Conservation (phyloP, 2,888 invertebrate species). For the Mellilla xanthometata region DNA sequence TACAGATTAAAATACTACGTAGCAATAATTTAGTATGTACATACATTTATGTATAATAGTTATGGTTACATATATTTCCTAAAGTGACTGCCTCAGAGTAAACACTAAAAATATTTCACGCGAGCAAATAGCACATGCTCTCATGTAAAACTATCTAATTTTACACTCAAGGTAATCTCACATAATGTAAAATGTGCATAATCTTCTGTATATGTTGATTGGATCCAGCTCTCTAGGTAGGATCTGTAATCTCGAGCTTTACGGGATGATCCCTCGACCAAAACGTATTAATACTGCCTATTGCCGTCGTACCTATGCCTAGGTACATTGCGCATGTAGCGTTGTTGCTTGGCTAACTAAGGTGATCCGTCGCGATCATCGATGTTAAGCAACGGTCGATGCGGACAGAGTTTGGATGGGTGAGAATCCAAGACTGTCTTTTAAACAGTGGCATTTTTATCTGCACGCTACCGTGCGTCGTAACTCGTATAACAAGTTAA, state of each 20-base stretch:
- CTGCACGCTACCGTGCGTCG: no score
- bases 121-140: slow-evolving; percentile 48
- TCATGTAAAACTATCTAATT: slow-evolving; percentile 61
- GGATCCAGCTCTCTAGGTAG: slow-evolving; percentile 48
- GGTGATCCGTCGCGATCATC: no score
- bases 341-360: background rate
- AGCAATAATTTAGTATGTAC: no score
- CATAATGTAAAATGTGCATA: slow-evolving; percentile 66
- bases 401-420: no score
- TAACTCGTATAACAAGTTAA: no score
- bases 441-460: no score
- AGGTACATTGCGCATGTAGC: no score
- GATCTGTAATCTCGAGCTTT: slow-evolving; percentile 54
- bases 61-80: slow-evolving; percentile 3
- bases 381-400: no score
- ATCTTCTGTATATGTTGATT: slow-evolving; percentile 61
- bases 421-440: no score
- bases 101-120: slow-evolving; percentile 46
- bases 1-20: no score
- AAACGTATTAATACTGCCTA: background rate
- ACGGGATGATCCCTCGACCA: slow-evolving; percentile 17
- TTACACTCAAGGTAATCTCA: slow-evolving; percentile 64
- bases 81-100: slow-evolving; percentile 23
- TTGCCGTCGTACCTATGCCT: no score
- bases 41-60: background rate